Base-by-base conservation (phyloP, 1,140 invertebrate genomes). In the Araneus ventricosus region DNA sequence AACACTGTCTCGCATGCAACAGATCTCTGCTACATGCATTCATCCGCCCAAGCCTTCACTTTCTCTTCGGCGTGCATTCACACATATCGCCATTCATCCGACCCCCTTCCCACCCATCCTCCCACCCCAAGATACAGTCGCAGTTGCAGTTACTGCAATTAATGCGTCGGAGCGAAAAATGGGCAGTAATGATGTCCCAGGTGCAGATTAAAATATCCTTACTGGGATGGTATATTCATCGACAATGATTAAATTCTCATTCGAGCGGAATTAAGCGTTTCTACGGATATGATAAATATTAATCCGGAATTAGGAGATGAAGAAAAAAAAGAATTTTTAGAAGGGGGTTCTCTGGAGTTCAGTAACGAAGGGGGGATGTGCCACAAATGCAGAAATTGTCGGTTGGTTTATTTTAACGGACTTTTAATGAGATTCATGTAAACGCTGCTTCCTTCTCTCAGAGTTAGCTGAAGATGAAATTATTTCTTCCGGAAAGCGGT, bases 241-340 rank as follows among this genome's bases (percentile, higher is more conserved):
- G 88, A 57, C 80, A 84, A 59, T 91, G 75, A 91, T 91, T 91
- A 82, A 91, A 91, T 91, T 91, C 89, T 7, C 80, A 84, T 82
- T 82, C 52, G 79, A 8, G 45, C 89, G 89, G 89, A 91, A 91
- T 91, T 91, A 91, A 91, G 70, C 37, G 75, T 30, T 30, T 80
- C 39, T 84, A 59, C 37, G 59, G 63, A 59, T 90, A 63, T 84
- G 70, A 91, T 84, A 63, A 84, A 91, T 91, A 91, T 91, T 82
- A 91, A 91, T 91, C 89, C 89, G 89, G 82, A 84, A 84, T 84
- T 84, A 84, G 30, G 82, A 57, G 80, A 52, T 52, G 39, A 80
- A 37, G 67, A 17, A 75, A 75, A 75, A 75, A 75, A 75, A 34
- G 70, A 14, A 22, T 52, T 52, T 52, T 52, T 52, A 52, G 10